Percentiles rank a stretch among this genome's conserved stretches.
Conservation (phyloP, 2,888 invertebrate species). For the Encarsia formosa region DNA sequence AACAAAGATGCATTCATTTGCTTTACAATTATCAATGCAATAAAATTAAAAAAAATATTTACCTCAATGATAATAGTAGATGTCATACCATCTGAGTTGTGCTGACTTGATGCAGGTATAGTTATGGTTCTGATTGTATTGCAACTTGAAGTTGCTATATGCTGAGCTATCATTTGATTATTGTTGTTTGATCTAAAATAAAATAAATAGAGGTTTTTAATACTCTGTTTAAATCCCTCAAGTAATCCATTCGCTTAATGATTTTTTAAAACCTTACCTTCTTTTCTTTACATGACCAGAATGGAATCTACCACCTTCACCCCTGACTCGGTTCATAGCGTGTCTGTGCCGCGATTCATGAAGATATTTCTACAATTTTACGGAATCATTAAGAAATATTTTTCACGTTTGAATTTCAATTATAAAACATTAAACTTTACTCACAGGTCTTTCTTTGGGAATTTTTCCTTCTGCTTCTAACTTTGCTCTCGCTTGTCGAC, state of each 20-base stretch:
- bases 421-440: conserved; percentile 27
- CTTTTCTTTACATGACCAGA: conserved; percentile 58
- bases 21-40: not conserved
- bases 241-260: conserved; percentile 6
- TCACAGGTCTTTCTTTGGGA: conserved; percentile 89
- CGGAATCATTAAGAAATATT: not conserved
- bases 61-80: conserved; percentile 44
- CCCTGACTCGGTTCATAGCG: conserved; percentile 95
- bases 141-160: conserved; percentile 39
- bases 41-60: conserved; percentile 17
- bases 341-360: conserved; percentile 96
- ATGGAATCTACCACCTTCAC: conserved; percentile 94
- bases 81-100: conserved; percentile 41
- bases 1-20: not conserved
- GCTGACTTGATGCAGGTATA: conserved; percentile 38
- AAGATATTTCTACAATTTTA: conserved; percentile 78
- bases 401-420: not conserved
- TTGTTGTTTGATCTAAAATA: conserved; percentile 35
- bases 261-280: conserved; percentile 39
- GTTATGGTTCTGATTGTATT: conserved; percentile 41
- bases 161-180: conserved; percentile 37
- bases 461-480: conserved; percentile 93
- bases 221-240: not conserved
- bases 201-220: conserved; percentile 7
- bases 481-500: conserved; percentile 90